phyloP scores from a whole-genome alignment of 2,113 vertebrate genomes.

The Gambusia affinis region DNA sequence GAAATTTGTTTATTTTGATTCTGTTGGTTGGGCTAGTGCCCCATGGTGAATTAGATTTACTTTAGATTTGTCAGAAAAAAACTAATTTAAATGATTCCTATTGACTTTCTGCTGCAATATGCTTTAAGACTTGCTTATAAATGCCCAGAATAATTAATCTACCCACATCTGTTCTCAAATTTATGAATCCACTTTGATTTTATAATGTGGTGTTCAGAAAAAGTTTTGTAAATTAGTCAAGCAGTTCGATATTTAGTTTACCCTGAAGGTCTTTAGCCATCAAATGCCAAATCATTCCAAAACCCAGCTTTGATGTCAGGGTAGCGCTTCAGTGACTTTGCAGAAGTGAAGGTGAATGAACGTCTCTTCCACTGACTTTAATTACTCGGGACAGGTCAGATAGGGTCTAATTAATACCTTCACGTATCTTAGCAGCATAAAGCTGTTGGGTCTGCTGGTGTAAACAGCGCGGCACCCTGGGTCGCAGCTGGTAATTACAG shows the following conservation, averaged over 20 bases:
- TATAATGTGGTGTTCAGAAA: not conserved
- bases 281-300: not conserved
- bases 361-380: constrained; percentile 13
- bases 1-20: no score
- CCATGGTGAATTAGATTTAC: no score
- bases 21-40: no score
- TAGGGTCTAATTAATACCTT: constrained; percentile 27
- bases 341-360: constrained; percentile 10
- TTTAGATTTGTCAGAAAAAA: no score
- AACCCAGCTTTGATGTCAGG: not conserved
- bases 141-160: no score
- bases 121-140: no score
- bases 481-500: constrained; percentile 27
- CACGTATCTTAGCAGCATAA: not conserved
- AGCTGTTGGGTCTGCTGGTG: constrained; percentile 12
- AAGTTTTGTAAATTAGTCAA: not conserved
- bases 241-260: not conserved
- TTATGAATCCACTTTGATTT: not conserved
- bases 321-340: constrained; percentile 8
- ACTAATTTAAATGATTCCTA: no score
- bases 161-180: not conserved
- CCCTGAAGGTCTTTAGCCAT: not conserved
- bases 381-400: constrained; percentile 16
- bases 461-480: constrained; percentile 5
- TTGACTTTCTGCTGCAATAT: no score